Evolutionary conservation across 2,888 invertebrate species (phyloP), one percentile per base, ranked within the genome.

Genomic region (Craniophora ligustri): DNA sequence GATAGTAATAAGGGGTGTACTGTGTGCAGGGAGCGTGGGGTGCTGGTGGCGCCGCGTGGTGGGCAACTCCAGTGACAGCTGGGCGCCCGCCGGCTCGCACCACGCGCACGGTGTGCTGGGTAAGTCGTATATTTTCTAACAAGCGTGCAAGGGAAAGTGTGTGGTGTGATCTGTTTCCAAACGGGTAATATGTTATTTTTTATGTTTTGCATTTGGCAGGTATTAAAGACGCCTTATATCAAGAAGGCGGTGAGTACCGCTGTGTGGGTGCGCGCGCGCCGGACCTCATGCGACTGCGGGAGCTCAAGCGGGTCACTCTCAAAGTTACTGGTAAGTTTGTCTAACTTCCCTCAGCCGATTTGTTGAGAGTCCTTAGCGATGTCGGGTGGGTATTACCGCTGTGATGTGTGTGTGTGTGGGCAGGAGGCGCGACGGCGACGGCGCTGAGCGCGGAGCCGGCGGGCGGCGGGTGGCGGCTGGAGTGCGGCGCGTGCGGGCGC

Each of bases 231-330:
- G 96, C 97, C 18, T 84, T 97, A 44, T 97, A 96, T 82, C 96
- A 96, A 78, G 97, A 97, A 72, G 96, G 96, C 3, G 97, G 97
- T 0, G 96, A 96, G 84, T 97, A 97, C 84, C 94, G 96, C 28
- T 97, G 97, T 84, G 95, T 96, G 23, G 95, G 93, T 0, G 88
- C 92, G 15, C 82, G 88, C 1, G 89, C 82, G 0, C 83, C 88
- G 0, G 91, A 91, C 49, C 79, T 87, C 35, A 78, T 81, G 76
- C 81, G 88, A 0, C 74, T 92, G 34, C 68, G 84, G 3, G 92
- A 93, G 39, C 81, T 93, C 11, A 92, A 92, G 70, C 67, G 92
- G 2, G 91, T 92, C 62, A 91, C 92, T 0, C 76, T 92, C 7
- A 79, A 81, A 34, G 91, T 92, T 11, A 89, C 89, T 6, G 92